Base-by-base conservation (phyloP, 92 coral and sea anemone species). In the Phenganax subtilis region DNA sequence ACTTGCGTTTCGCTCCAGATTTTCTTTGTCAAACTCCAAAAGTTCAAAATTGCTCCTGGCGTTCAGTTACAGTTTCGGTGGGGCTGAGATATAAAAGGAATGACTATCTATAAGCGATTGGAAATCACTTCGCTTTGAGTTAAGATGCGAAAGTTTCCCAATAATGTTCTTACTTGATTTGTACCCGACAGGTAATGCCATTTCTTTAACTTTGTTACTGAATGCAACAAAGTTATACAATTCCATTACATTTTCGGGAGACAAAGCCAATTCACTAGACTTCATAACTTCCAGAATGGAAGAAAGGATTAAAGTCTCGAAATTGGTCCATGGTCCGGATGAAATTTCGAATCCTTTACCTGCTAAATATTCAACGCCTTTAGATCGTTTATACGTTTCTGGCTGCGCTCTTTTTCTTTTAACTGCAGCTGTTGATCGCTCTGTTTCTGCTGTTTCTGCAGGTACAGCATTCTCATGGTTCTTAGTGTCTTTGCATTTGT, bases 291-390 rank as follows among this genome's bases (percentile, higher is more conserved):
- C 84, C 44, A 64, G 0, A 12, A 66, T 57, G 12, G 30, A 3
- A 8, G 25, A 66, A n/a, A 80, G 53, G 71, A 66, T 67, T 10
- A 63, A 53, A 51, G 52, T 80, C 31, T 80, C 84, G 56, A 80
- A 1, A 9, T 80, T 8, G 12, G 84, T 80, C 84, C 84, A 80
- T 5, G 84, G 75, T 6, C 84, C 84, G 11, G n/a, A 9, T 0
- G 25, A 29, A 0, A 80, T 64, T 47, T 80, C 84, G 64, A 80
- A 80, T 10, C 84, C 84, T 0, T 63, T 6, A 9, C 64, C 54
- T 4, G 84, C 84, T 55, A 80, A 29, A 29, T 29, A 80, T 80
- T 80, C 84, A 29, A 67, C 73, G 54, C 84, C 84, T 67, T 63
- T 80, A 12, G 2, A 15, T 9, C 81, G 69, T 55, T 80, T 58